Evolutionary conservation across 1,140 invertebrate genomes (phyloP).

Genomic region (Drosophila paulistorum): DNA sequence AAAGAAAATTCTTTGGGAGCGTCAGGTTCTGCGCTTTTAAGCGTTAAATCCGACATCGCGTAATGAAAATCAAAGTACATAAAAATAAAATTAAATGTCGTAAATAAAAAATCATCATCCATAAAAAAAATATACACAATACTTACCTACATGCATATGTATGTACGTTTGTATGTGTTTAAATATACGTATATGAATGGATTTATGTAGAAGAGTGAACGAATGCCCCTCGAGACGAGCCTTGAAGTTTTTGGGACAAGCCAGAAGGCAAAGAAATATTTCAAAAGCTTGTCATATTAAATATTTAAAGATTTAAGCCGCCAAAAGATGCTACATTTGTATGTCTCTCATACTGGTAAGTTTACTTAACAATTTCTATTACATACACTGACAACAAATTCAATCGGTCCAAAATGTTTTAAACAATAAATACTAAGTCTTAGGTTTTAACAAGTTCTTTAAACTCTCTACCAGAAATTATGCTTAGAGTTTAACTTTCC

Average conservation of each 20-base stretch:
- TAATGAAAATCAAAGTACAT: conserved; percentile 77
- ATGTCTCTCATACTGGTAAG: not conserved
- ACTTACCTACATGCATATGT: conserved; percentile 6
- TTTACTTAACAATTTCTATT: not conserved
- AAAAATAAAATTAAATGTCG: conserved; percentile 78
- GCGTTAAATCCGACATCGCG: conserved; percentile 45
- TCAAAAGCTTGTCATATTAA: conserved; percentile 61
- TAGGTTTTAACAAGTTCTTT: no score
- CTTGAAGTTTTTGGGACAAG: conserved; percentile 23
- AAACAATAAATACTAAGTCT: no score
- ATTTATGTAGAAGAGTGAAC: conserved; percentile 9
- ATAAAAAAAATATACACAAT: conserved; percentile 38
- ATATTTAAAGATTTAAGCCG: conserved; percentile 53
- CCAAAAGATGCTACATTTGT: not conserved
- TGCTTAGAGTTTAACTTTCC: no score
- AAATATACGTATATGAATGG: conserved; percentile 12
- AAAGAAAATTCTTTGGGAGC: conserved; percentile 1
- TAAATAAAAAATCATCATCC: conserved; percentile 62
- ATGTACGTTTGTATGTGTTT: conserved; percentile 20
- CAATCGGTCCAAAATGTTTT: no score
- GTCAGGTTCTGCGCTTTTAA: conserved; percentile 42
- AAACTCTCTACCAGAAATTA: no score
- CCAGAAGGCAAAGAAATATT: conserved; percentile 33
- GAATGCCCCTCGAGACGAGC: conserved; percentile 34
- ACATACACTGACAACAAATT: not conserved